Conservation (phyloP, 2,797 vertebrate genomes). For the Triplophysa yarkandensis region DNA sequence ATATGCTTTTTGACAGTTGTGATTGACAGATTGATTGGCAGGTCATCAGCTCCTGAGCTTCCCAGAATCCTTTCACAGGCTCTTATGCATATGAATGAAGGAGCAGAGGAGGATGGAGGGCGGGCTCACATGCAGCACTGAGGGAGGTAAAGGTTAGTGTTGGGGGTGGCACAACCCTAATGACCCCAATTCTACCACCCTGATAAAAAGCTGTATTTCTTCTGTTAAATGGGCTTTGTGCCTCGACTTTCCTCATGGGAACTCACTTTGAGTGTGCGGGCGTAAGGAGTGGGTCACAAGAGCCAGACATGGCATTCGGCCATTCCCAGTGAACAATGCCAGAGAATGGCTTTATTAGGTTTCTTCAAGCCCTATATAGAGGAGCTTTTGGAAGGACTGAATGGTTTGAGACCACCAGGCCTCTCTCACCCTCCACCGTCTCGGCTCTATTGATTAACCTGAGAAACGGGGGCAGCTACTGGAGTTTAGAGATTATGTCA, state of each 20-base stretch:
- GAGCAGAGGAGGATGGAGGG: constrained; percentile 29
- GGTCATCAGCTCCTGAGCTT: constrained; percentile 43
- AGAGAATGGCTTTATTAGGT: constrained; percentile 64
- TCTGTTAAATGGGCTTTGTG: constrained; percentile 61
- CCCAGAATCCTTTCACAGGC: constrained; percentile 48
- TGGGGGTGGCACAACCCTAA: constrained; percentile 58
- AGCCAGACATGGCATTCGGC: constrained; percentile 56
- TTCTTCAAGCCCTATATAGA: constrained; percentile 59
- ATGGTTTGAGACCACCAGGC: constrained; percentile 48
- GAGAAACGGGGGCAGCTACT: constrained; percentile 65
- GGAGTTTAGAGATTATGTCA: constrained; percentile 69
- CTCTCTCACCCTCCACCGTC: constrained; percentile 42
- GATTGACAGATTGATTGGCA: constrained; percentile 55
- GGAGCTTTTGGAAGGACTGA: constrained; percentile 56
- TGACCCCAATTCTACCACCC: constrained; percentile 63
- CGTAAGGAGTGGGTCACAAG: constrained; percentile 56
- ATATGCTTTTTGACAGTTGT: constrained; percentile 37
- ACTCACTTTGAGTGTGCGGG: constrained; percentile 55
- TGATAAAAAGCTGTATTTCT: constrained; percentile 61
- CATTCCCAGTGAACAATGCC: constrained; percentile 67
- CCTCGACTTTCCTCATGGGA: constrained; percentile 58
- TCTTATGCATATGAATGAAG: constrained; percentile 47
- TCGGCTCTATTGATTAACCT: constrained; percentile 60
- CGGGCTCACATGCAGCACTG: constrained; percentile 43
- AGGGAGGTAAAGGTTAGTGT: constrained; percentile 54